phyloP scores from a whole-genome alignment of 2,888 invertebrate species.

The Aplocera efformata region DNA sequence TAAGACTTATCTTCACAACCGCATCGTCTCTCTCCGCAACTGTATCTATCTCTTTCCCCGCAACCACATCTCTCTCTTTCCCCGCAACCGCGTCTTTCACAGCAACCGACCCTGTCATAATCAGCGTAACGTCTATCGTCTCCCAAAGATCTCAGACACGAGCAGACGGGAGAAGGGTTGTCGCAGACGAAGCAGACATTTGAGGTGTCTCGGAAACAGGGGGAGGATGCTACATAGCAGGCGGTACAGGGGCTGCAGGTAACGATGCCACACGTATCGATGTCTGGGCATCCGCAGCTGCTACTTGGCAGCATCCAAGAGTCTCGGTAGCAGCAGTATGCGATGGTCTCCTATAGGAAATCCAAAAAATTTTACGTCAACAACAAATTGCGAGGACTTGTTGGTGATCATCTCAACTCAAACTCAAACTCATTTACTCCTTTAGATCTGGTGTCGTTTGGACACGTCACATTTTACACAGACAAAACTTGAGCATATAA shows the following conservation, averaged over 20 bases:
- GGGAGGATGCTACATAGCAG: background rate
- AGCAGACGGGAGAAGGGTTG: constrained; percentile 20
- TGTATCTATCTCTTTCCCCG: too few relatives aligned
- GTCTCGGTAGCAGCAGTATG: constrained; percentile 40
- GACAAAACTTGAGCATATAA: too few relatives aligned
- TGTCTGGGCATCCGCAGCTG: constrained; percentile 18
- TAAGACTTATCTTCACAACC: constrained; percentile 30
- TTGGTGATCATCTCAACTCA: too few relatives aligned
- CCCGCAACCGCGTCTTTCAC: too few relatives aligned
- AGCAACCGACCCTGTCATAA: too few relatives aligned
- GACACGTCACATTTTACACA: too few relatives aligned
- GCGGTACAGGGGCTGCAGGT: background rate
- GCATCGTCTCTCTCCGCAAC: constrained; percentile 14
- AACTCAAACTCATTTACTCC: too few relatives aligned
- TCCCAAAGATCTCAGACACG: constrained; percentile 20
- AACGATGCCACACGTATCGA: constrained; percentile 17
- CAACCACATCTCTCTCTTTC: too few relatives aligned
- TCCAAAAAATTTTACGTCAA: background rate
- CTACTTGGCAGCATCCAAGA: constrained; percentile 28
- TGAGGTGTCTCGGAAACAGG: constrained; percentile 15
- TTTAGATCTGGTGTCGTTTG: too few relatives aligned
- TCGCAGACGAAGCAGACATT: constrained; percentile 29
- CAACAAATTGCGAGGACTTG: too few relatives aligned
- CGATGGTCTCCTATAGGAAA: constrained; percentile 33
- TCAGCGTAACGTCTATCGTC: background rate